Base-by-base conservation (phyloP, 2,888 invertebrate genomes). In the Archaeoteleia sp. region DNA sequence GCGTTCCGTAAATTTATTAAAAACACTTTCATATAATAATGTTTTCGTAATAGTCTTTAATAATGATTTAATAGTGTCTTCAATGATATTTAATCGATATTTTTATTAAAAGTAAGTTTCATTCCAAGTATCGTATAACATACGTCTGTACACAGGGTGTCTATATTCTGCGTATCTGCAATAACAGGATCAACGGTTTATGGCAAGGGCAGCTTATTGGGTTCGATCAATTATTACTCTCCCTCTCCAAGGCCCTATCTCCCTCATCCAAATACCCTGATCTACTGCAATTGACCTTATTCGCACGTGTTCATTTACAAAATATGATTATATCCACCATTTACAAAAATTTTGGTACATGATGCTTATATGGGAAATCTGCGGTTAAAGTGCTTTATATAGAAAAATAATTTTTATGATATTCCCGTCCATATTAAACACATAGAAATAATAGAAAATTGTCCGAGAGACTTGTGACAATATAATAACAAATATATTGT, bases 141-240 rank as follows among this genome's bases (percentile, higher is more conserved):
- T 57, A 65, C 45, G 51, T 51, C 29, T 57, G 51, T 65, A 57
- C 65, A 65, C 57, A 68, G 62, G 54, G 58, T 68, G 68, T 68
- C 60, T n/a, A 58, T 62, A 48, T 58, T 61, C 46, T 55, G 57
- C 51, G 73, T 76, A 79, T 76, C 76, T 73, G 76, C 77, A 80
- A 79, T 81, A 81, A 81, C 78, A 79, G 80, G 79, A 81, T 81
- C 80, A 81, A 72, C 75, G 74, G 81, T 78, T 81, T 81, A 81
- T 77, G 78, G 76, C 75, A 67, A 74, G 71, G 65, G 37, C 68
- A 78, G 81, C 77, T 80, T 79, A 81, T 75, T 74, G 79, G 78
- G 75, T 74, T 74, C 79, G 79, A 81, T 81, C 81, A 81, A 80
- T 81, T 81, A 81, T 80, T 78, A 79, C 76, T 74, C 76, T 73